These are phyloP conservation scores for Drosophila meridiana DNA, from an alignment of 2,888 invertebrate species.

Conservation along the genomic window DNA sequence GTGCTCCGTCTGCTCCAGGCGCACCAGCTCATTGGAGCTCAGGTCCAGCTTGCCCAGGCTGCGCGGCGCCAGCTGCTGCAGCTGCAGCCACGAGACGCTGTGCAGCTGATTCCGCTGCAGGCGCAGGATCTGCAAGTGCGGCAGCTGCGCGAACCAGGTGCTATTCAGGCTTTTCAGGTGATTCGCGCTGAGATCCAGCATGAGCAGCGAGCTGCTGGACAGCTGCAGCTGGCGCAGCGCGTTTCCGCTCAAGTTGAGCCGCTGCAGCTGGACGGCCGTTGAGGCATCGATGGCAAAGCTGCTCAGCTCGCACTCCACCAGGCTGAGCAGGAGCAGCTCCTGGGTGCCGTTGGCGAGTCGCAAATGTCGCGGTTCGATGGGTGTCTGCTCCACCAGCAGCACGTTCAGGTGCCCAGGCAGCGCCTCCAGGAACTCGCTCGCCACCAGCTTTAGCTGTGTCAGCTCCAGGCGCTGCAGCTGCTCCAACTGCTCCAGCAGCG, in stretches of 20 bases:
- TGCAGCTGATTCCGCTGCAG: conserved; percentile 70
- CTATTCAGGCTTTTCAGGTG: conserved; percentile 60
- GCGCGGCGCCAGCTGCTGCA: conserved; percentile 47
- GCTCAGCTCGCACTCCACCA: conserved; percentile 69
- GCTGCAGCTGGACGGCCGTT: conserved; percentile 25
- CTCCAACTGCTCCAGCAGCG: conserved; percentile 44
- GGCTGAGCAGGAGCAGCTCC: conserved; percentile 62
- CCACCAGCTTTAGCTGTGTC: conserved; percentile 54
- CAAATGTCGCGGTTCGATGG: conserved; percentile 56
- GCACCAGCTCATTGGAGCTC: conserved; percentile 62
- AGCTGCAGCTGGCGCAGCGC: conserved; percentile 54
- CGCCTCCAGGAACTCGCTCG: conserved; percentile 51
- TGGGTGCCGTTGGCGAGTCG: conserved; percentile 22
- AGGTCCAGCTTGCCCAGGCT: conserved; percentile 60
- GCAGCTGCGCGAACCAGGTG: conserved; percentile 66
- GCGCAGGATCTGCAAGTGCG: conserved; percentile 57
- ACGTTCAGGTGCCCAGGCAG: conserved; percentile 69
- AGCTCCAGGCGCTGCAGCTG: conserved; percentile 51
- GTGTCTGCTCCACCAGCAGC: conserved; percentile 58
- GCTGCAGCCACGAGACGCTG: conserved; percentile 51
- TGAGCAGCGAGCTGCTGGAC: conserved; percentile 37
- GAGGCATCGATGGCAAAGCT: conserved; percentile 53
- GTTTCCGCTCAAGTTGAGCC: conserved; percentile 81
- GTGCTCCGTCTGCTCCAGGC: conserved; percentile 44
- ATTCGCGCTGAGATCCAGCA: conserved; percentile 81